Evolutionary conservation across 2,888 invertebrate genomes (phyloP), one percentile per base, ranked within the genome.

Genomic region (Cosmia trapezina): DNA sequence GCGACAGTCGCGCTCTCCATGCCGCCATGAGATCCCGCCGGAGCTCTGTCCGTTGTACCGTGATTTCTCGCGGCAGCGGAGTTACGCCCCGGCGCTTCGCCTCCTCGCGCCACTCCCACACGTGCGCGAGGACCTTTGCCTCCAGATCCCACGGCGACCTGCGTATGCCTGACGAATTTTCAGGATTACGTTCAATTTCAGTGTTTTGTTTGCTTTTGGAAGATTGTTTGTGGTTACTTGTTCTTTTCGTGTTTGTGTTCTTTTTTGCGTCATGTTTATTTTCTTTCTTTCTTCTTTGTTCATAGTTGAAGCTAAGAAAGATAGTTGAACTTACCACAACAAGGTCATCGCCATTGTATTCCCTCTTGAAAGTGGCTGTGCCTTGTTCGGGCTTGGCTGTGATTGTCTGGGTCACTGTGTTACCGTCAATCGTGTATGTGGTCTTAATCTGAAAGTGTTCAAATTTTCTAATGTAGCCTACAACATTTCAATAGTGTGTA

Each of bases 341-440:
- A 0, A 94, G 85, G 45, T 89, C 88, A 51, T 91, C 87, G 1
- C 87, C 92, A 4, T 83, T 85, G 83, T 87, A 94, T 66, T 91
- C 92, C 71, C 90, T 91, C 77, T 87, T 90, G 83, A 90, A 87
- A 12, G 80, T 86, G 4, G 89, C 78, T 4, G 45, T n/a, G 14
- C 87, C 85, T 14, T 84, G 83, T 0, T 80, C 85, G 33, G 89
- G 80, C 4, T 76, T 87, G 19, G 14, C 37, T 37, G 7, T 45
- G 19, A 93, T 79, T 8, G 81, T 84, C 68, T 94, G 93, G 0
- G 88, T 91, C 4, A 93, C 79, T 0, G 86, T 88, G 78, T 93
- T 88, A 11, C 93, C 93, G 4, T 92, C 89, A 0, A 93, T 86
- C 3, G 86, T 90, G 81, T 88, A 89, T 4, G 78, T 89, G 19